Evolutionary conservation across 2,797 vertebrate species (phyloP), one percentile per base, ranked within the genome.

Genomic region (Lacerta agilis): DNA sequence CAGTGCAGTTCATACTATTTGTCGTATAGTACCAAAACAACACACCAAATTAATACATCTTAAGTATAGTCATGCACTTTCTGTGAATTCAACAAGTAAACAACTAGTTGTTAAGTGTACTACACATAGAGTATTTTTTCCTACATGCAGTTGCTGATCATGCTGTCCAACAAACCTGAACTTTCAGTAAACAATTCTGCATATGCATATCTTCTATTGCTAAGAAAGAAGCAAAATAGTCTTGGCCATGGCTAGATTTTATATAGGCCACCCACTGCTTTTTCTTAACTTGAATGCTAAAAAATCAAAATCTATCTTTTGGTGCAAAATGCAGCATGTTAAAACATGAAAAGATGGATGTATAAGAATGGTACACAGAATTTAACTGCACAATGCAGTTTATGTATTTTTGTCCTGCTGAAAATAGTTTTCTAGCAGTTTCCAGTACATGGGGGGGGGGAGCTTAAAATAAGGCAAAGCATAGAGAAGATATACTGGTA

Each of bases 211-310:
- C 79, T 76, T 89, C 61, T 89, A 80, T 67, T 8, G 1, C 0
- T 82, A 67, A 88, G 75, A 64, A 17, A 67, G 86, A 92, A n/a
- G 38, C 1, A 0, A 0, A 11, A 78, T 80, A 9, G 20, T 73
- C 81, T 87, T 90, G 82, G 29, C 36, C 49, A 11, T 23, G 18
- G 6, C 72, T 79, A 89, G 73, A 88, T 82, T 86, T 82, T 7
- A 10, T 0, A 72, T 5, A 25, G 9, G 0, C 73, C 86, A 29
- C 17, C 72, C 71, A 23, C 2, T 91, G 43, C 86, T 71, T 86
- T 86, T 79, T 83, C n/a, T 55, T 92, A 86, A 64, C 87, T 91
- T 89, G 86, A 67, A 92, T 88, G 79, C 3, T 36, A 75, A 86
- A 86, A 91, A 45, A 4, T 85, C 66, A 43, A 88, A 4, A 71